Conservation (phyloP, 1,140 invertebrate species). For the Hycleus phaleratus region DNA sequence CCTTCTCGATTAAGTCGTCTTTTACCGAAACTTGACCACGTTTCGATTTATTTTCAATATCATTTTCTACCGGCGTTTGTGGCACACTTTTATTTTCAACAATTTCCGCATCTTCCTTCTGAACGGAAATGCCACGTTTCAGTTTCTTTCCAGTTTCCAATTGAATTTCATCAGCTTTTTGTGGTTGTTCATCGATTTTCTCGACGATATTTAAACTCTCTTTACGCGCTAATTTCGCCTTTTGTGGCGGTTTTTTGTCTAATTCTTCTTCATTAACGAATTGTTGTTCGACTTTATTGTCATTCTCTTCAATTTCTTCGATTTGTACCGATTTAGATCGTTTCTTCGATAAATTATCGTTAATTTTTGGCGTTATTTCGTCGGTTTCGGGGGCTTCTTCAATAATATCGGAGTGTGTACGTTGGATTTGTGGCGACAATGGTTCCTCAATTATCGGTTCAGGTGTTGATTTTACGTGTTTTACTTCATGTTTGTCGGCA, state of each 20-base stretch:
- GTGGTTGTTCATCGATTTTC: constrained; percentile 17
- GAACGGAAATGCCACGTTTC: constrained; percentile 9
- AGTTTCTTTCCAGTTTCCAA: not conserved
- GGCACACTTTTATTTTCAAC: constrained; percentile 1
- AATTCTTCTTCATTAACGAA: not conserved
- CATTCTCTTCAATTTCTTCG: constrained; percentile 24
- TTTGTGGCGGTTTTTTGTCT: not conserved
- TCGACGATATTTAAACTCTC: constrained; percentile 4
- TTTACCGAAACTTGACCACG: not conserved
- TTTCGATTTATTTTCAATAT: constrained; percentile 6
- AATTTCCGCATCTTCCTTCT: constrained; percentile 18
- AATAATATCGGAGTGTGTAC: constrained; percentile 35
- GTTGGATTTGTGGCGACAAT: constrained; percentile 35
- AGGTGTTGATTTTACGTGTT: constrained; percentile 22
- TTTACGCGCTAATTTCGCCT: constrained; percentile 2
- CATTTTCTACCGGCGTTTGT: not conserved
- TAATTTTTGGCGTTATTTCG: constrained; percentile 18
- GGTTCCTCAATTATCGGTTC: constrained; percentile 35
- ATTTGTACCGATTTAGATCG: constrained; percentile 24
- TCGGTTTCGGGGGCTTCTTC: constrained; percentile 27
- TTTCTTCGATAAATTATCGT: constrained; percentile 18
- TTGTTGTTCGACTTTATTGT: not conserved
- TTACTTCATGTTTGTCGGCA: constrained; percentile 20
- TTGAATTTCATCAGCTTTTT: constrained; percentile 29
- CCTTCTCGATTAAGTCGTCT: constrained; percentile 7